phyloP scores from a whole-genome alignment of 2,888 invertebrate species.

The Cybosia mesomella region DNA sequence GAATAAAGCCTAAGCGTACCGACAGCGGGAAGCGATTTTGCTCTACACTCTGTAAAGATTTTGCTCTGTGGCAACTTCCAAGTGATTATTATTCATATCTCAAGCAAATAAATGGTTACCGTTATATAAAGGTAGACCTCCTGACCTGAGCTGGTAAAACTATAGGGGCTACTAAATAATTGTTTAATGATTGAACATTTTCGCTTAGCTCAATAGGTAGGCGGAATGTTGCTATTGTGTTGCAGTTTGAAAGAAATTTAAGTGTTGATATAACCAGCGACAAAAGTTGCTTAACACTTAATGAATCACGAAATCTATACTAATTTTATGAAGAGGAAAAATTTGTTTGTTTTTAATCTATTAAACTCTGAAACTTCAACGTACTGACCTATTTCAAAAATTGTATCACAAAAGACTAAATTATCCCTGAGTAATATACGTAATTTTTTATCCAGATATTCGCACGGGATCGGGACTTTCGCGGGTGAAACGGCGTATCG shows the following conservation, averaged over 20 bases:
- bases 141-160: constrained; percentile 4
- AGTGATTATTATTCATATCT: constrained; percentile 1
- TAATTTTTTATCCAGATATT: too few species aligned
- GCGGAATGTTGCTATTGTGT: neutral
- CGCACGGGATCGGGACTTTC: too few species aligned
- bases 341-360: too few species aligned
- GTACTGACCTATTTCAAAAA: too few species aligned
- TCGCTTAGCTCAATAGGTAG: neutral
- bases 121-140: neutral
- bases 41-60: neutral
- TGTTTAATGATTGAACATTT: neutral
- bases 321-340: too few species aligned
- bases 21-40: neutral
- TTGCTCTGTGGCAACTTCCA: neutral
- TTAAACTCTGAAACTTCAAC: too few species aligned
- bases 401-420: too few species aligned
- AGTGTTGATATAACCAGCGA: neutral
- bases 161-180: constrained; percentile 5
- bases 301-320: too few species aligned
- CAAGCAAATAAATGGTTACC: constrained; percentile 8
- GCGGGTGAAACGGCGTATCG: too few species aligned
- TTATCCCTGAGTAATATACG: too few species aligned
- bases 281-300: neutral
- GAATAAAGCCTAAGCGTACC: too few species aligned
- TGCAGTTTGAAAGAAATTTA: neutral